Percentiles rank a stretch among this genome's conserved stretches.
phyloP scores from a whole-genome alignment of 2,113 vertebrate species.

The Procavia capensis region DNA sequence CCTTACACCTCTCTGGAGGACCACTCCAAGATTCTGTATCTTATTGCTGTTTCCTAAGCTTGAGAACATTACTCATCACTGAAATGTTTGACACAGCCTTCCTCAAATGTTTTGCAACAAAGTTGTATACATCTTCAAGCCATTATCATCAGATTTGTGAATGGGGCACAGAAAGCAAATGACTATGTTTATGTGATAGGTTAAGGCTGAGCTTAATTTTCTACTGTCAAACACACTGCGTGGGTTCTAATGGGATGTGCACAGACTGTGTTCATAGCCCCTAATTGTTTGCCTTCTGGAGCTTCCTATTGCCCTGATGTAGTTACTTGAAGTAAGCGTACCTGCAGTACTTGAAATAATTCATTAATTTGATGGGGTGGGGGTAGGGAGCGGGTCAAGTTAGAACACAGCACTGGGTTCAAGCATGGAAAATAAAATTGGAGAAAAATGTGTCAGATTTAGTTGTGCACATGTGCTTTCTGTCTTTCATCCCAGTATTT shows the following conservation, averaged over 20 bases:
- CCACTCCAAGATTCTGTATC: not conserved
- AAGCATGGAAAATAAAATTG: not conserved
- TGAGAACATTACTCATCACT: conserved; percentile 60
- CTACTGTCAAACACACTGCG: not conserved
- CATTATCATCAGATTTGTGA: not conserved
- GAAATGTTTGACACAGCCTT: conserved; percentile 59
- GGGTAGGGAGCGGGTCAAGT: not conserved
- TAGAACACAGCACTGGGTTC: not conserved
- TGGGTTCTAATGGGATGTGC: conserved; percentile 18
- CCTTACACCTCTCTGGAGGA: not conserved
- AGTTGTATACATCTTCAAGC: conserved; percentile 31
- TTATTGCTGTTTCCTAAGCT: not conserved
- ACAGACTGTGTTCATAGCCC: not conserved
- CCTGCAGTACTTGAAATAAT: not conserved
- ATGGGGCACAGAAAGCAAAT: conserved; percentile 38
- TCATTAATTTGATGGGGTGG: not conserved
- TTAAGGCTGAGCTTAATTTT: conserved; percentile 26
- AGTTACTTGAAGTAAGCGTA: too few species aligned
- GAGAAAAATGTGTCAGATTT: not conserved
- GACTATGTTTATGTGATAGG: conserved; percentile 35
- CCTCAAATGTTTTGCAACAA: conserved; percentile 54
- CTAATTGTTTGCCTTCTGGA: conserved; percentile 6
- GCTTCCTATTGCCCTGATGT: conserved; percentile 29
- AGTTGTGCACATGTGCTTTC: not conserved
- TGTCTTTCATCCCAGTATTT: not conserved